Evolutionary conservation across 2,888 invertebrate species (phyloP).

Genomic region (Archips crataeganus): DNA sequence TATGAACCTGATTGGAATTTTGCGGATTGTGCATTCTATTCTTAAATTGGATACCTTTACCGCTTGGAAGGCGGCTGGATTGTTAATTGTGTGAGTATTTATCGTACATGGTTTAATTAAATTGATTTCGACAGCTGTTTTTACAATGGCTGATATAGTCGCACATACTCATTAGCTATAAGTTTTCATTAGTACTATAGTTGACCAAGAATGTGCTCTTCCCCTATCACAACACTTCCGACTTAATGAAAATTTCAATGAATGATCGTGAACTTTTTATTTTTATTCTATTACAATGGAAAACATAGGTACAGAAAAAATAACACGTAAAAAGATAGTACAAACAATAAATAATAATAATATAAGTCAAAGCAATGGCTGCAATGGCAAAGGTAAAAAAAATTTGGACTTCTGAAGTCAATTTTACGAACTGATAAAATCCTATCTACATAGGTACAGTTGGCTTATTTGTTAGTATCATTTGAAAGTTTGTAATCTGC

Average conservation of each 20-base stretch:
- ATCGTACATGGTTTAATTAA: conserved; percentile 27
- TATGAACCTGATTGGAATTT: conserved; percentile 56
- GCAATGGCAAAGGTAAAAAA: too few relatives aligned
- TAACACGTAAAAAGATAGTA: too few relatives aligned
- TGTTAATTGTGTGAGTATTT: conserved; percentile 75
- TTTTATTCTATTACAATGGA: too few relatives aligned
- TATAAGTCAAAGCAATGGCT: too few relatives aligned
- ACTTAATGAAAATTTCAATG: not conserved
- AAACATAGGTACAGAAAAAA: too few relatives aligned
- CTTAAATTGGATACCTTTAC: conserved; percentile 60
- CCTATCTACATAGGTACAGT: too few relatives aligned
- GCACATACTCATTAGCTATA: not conserved
- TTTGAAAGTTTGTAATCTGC: too few relatives aligned
- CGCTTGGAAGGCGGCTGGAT: conserved; percentile 59
- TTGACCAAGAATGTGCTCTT: not conserved
- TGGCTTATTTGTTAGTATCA: too few relatives aligned
- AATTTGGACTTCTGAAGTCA: too few relatives aligned
- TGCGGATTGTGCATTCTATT: conserved; percentile 61
- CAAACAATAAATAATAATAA: too few relatives aligned
- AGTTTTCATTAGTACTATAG: not conserved
- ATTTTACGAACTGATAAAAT: too few relatives aligned
- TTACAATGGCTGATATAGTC: not conserved
- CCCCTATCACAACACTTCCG: not conserved
- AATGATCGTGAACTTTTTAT: too few relatives aligned
- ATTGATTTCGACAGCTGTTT: conserved; percentile 29